Evolutionary conservation across 2,797 vertebrate genomes (phyloP).

Genomic region (Lacerta bilineata): DNA sequence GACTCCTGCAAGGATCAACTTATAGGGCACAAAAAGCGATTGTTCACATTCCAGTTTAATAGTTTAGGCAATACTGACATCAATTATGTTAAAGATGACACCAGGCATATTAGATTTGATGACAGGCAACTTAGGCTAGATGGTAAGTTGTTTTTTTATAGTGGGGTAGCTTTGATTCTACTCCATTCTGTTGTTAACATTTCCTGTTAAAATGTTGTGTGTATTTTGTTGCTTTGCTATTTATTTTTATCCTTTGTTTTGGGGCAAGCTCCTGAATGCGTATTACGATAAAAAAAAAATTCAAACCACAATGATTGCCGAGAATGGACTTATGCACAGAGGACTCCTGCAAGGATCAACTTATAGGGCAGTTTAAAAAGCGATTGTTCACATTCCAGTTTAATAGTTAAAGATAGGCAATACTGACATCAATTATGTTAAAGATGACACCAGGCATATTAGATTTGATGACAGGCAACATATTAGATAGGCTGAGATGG

Average conservation of each 20-base stretch:
- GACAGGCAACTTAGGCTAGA: slow-evolving; percentile 94
- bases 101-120: slow-evolving; percentile 94
- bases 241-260: not conserved
- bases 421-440: too few relatives aligned
- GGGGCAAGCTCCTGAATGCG: not conserved
- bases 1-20: slow-evolving; percentile 90
- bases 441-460: too few relatives aligned
- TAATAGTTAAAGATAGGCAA: too few relatives aligned
- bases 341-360: too few relatives aligned
- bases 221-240: not conserved
- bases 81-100: slow-evolving; percentile 95
- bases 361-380: too few relatives aligned
- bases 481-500: too few relatives aligned
- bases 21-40: slow-evolving; percentile 88
- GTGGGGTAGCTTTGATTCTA: not conserved
- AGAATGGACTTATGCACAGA: too few relatives aligned
- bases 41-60: slow-evolving; percentile 99
- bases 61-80: slow-evolving; percentile 97
- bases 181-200: not conserved
- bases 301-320: too few relatives aligned
- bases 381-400: too few relatives aligned
- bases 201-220: not conserved
- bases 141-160: slow-evolving; percentile 80
- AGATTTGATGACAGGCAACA: too few relatives aligned
- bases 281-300: not conserved